Conservation (phyloP, 2,888 invertebrate species). For the Apotomis capreana region DNA sequence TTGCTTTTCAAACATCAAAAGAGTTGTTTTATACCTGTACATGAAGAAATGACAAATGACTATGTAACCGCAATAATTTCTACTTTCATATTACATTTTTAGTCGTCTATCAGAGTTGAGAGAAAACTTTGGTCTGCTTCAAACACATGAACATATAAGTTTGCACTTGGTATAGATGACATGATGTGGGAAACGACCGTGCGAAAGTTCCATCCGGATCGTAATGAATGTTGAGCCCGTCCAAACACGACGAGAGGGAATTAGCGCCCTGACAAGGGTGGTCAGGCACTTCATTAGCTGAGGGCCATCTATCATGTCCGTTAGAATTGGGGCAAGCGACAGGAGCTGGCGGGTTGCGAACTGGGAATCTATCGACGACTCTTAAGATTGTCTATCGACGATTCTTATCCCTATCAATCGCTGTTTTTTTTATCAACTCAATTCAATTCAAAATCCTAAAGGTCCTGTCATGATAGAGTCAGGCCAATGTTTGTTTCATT, state of each 20-base stretch:
- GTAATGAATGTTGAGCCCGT: background rate
- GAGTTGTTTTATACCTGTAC: too few relatives aligned
- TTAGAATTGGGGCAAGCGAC: constrained; percentile 43
- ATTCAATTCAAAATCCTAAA: too few relatives aligned
- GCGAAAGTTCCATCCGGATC: background rate
- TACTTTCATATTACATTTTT: too few relatives aligned
- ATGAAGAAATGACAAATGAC: too few relatives aligned
- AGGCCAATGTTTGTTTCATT: too few relatives aligned
- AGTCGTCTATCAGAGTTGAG: too few relatives aligned
- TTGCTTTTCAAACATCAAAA: too few relatives aligned
- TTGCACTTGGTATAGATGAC: background rate
- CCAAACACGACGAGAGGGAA: background rate
- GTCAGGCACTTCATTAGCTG: constrained; percentile 50
- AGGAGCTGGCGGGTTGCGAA: constrained; percentile 1
- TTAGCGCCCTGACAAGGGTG: constrained; percentile 18
- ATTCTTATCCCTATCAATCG: too few relatives aligned
- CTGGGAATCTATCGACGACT: background rate
- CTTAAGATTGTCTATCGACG: too few relatives aligned
- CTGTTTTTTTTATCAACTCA: too few relatives aligned
- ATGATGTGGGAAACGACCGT: background rate
- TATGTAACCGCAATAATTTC: too few relatives aligned
- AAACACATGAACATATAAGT: background rate
- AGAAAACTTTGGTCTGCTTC: background rate
- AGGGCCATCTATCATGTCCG: constrained; percentile 49
- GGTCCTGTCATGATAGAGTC: too few relatives aligned